Evolutionary conservation across 2,113 vertebrate genomes (phyloP), one percentile per base, ranked within the genome.

Genomic region (Rhabdornis inornatus): DNA sequence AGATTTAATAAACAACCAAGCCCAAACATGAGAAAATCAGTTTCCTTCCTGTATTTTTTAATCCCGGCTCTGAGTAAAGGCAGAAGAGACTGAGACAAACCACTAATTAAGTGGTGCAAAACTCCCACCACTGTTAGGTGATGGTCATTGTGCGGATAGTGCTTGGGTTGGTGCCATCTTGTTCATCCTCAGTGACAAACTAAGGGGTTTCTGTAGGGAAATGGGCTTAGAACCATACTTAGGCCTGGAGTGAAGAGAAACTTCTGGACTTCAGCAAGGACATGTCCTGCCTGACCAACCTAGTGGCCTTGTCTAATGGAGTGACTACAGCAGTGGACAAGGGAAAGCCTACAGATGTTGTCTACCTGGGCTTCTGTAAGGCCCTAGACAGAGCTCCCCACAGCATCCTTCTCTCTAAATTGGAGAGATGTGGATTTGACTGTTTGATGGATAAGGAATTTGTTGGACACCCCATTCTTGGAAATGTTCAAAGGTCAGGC

Each of bases 201-300:
- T 18, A 23, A 57, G 5, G 9, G 9, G 10, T 59, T 66, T 57
- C 52, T 27, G 1, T 7, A 64, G 24, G 15, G 15, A 87, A 95
- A 35, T 44, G 39, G 10, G 7, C 33, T 91, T 74, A 50, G 66
- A 94, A 63, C 4, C 11, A 25, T 33, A 22, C 9, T 63, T 12
- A 70, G 15, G 13, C 10, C 60, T 75, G 35, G 14, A 24, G 2
- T 27, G 31, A 83, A 60, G 42, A 70, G n/a, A 23, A 91, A 42
- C 8, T 45, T 77, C 20, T 53, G 69, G 22, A 11, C 7, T 59
- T 45, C 37, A 44, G 15, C 23, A 52, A 59, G 52, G 18, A 20
- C 10, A 14, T 17, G 37, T 52, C 13, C 68, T 0, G 0, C 10
- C 27, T 59, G 31, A 28, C 19, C 33, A 57, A 9, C 18, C 8